Conservation (phyloP, 53 echinoderm and acorn worm species). For the Crossaster papposus region DNA sequence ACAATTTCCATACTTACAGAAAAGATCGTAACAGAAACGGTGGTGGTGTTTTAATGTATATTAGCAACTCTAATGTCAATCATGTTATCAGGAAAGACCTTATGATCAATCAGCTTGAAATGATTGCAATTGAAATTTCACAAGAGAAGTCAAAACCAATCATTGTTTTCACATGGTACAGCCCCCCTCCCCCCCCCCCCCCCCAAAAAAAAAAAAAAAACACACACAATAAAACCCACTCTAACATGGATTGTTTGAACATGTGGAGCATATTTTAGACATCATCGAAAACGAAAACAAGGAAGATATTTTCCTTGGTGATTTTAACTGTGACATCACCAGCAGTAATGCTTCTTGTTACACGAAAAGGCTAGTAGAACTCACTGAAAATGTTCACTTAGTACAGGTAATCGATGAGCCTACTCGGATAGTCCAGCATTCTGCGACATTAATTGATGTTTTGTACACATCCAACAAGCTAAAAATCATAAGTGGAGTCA, state of each 20-base stretch:
- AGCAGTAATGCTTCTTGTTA: neutral
- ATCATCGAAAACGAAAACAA: slow-evolving; percentile 13
- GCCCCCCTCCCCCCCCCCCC: too few relatives aligned
- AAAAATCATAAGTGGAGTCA: slow-evolving; percentile 5
- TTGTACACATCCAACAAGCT: neutral
- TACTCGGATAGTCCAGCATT: neutral
- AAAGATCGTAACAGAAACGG: slow-evolving; percentile 16
- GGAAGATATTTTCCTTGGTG: slow-evolving; percentile 6
- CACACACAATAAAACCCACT: too few relatives aligned
- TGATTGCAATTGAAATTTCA: slow-evolving; percentile 1
- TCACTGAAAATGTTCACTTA: neutral
- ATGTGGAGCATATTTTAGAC: neutral
- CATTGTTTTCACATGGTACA: slow-evolving; percentile 13
- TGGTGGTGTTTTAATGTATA: neutral
- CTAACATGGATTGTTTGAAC: slow-evolving; percentile 32
- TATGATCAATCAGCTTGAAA: neutral
- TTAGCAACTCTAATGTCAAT: neutral
- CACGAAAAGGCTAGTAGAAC: too few relatives aligned
- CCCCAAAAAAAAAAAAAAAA: too few relatives aligned
- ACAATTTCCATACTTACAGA: neutral
- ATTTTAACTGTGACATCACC: too few relatives aligned
- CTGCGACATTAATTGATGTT: slow-evolving; percentile 7
- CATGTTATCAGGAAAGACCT: neutral
- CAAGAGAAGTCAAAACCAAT: slow-evolving; percentile 14
- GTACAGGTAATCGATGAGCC: slow-evolving; percentile 12